Base-by-base conservation (phyloP, 2,797 vertebrate genomes). In the Mionectes olivaceus region DNA sequence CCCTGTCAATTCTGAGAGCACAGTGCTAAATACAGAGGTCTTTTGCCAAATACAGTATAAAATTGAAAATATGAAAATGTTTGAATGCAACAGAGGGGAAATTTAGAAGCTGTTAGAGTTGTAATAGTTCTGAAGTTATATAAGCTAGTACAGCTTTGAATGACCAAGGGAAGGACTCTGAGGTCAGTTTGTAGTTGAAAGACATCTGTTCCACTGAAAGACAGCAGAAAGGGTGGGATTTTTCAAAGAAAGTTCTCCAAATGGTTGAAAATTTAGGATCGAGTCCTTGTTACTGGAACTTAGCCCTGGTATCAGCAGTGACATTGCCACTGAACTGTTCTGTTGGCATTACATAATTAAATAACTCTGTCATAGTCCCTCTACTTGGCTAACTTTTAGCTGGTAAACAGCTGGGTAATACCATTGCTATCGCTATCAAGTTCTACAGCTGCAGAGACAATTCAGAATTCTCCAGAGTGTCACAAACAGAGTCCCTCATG, bases 201-300 rank as follows among this genome's bases (percentile, higher is more conserved):
- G 90, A 47, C 71, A 91, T 81, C 86, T 93, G 77, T 44, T 93
- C 50, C 39, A 47, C 67, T 68, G 69, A 68, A 70, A 83, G 49
- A 63, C 73, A 90, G 44, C 69, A 46, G 46, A 55, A 64, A 44
- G 25, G 28, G 33, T 19, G 19, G 49, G 43, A 1, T 22, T 41
- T 37, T 32, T 67, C 25, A 22, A 50, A 73, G 32, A 19, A 87
- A 53, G 7, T 32, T 37, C 74, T 74, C 44, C 44, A 47, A 90
- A 69, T 25, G 52, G 60, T 32, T 67, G 27, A 22, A 65, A 43
- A 47, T 49, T 50, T 22, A 61, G 49, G 43, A 44, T 5, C 52
- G 78, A 69, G 52, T 32, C 60, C 47, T 68, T 60, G 19, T 59
- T 83, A 16, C 55, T 59, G 68, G 63, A 85, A 55, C 63, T 2